These are phyloP conservation scores for Ctenosaura bakeri DNA, from an alignment of 2,797 vertebrate species.

Conservation along the genomic window DNA sequence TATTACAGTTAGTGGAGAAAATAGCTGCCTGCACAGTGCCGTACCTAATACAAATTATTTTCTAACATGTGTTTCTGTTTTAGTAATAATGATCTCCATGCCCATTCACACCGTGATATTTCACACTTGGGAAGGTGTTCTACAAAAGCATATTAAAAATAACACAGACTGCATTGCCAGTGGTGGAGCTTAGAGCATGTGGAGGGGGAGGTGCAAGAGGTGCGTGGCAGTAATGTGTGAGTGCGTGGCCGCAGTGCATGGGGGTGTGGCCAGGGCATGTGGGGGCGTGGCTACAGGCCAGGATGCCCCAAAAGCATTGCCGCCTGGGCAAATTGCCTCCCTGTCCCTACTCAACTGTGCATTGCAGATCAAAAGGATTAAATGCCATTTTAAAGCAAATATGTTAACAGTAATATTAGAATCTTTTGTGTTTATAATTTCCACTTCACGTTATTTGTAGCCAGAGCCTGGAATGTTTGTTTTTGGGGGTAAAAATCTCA, in stretches of 20 bases:
- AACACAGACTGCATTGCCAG: conserved; percentile 19
- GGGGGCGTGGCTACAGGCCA: no score
- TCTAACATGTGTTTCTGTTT: not conserved
- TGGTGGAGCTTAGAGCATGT: no score
- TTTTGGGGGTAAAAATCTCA: no score
- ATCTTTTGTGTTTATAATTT: not conserved
- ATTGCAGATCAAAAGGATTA: conserved; percentile 33
- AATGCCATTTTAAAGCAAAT: conserved; percentile 40
- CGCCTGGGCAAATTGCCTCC: no score
- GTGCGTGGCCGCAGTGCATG: no score
- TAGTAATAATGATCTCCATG: conserved; percentile 24
- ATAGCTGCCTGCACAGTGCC: not conserved
- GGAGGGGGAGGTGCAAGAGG: no score
- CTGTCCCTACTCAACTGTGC: no score
- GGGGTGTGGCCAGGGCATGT: no score
- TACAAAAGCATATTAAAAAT: conserved; percentile 51
- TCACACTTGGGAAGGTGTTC: conserved; percentile 17
- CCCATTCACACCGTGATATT: conserved; percentile 26
- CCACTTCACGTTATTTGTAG: not conserved
- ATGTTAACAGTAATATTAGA: conserved; percentile 44
- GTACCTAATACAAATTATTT: conserved; percentile 16
- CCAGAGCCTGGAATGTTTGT: no score
- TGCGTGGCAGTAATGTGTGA: no score
- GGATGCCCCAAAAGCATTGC: no score
- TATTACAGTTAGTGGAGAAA: not conserved